Evolutionary conservation across 2,797 vertebrate genomes (phyloP), one percentile per base, ranked within the genome.

Genomic region (Spinus olivaceus): DNA sequence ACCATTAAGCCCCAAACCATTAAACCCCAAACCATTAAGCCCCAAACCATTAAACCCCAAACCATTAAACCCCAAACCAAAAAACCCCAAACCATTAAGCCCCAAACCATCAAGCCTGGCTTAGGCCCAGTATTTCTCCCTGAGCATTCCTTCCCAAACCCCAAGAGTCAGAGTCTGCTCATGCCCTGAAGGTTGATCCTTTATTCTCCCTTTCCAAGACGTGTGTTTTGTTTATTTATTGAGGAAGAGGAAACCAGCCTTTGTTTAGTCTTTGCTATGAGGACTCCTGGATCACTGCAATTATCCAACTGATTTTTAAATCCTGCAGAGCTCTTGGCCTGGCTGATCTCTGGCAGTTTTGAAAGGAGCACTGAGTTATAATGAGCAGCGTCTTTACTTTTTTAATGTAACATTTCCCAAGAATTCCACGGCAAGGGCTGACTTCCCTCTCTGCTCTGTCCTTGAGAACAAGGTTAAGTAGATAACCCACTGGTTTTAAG

Each of bases 381-480:
- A 87, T 35, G 28, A 92, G n/a, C 16, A 32, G 12, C 3, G 41
- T 21, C 63, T 70, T 90, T 30, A 22, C 21, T 30, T 49, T 91
- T 41, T 88, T 82, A 6, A 50, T 46, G 15, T 13, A 72, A 27
- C 19, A 46, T 77, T 88, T 72, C 50, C 39, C 21, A 51, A 39
- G 44, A 81, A 63, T 81, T 60, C 60, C 35, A 22, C 5, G 21
- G 17, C 44, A 37, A 65, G 20, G 5, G 44, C 57, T 1, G 8
- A 12, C 32, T 69, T 72, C 19, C 28, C 35, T 82, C 46, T 67
- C 60, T 41, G 56, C 30, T 79, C n/a, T 9, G 60, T 90, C 71
- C 92, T 92, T 94, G 64, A 89, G 74, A 73, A 46, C 28, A 90
- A 86, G 74, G 80, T 84, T 93, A 86, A 95, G 49, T 13, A 88